These are phyloP conservation scores for Eristalis pertinax DNA, from an alignment of 2,888 invertebrate genomes.

Conservation along the genomic window DNA sequence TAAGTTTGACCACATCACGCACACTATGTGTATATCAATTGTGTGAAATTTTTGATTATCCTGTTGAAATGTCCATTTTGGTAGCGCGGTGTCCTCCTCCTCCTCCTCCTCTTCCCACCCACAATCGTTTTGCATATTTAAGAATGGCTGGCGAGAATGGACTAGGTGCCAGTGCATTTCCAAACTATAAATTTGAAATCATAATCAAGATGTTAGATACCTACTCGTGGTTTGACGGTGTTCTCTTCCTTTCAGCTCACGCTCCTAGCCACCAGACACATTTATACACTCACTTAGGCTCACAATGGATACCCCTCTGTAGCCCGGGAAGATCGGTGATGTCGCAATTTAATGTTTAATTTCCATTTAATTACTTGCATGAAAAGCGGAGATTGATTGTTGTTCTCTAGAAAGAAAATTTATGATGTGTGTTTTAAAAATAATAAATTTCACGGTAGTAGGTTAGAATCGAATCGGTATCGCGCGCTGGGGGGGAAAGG, in stretches of 20 bases:
- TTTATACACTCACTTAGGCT: conserved; percentile 37
- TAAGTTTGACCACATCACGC: conserved; percentile 55
- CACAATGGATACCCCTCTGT: conserved; percentile 18
- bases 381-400: conserved; percentile 73
- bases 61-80: conserved; percentile 69
- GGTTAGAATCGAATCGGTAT: conserved; percentile 16
- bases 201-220: conserved; percentile 64
- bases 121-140: conserved; percentile 17
- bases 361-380: conserved; percentile 75
- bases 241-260: conserved; percentile 32
- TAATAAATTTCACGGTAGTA: conserved; percentile 64
- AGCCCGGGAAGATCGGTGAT: conserved; percentile 43
- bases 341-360: conserved; percentile 76
- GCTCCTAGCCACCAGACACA: conserved; percentile 57
- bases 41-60: conserved; percentile 67
- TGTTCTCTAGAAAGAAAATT: conserved; percentile 62
- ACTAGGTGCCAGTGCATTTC: conserved; percentile 10
- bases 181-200: conserved; percentile 42
- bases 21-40: conserved; percentile 40
- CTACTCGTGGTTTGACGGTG: conserved; percentile 17
- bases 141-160: background rate
- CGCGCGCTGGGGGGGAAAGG: background rate
- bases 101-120: background rate
- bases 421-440: conserved; percentile 71
- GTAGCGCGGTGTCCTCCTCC: background rate